Conservation (phyloP, 2,113 vertebrate genomes). For the Falco punctatus region DNA sequence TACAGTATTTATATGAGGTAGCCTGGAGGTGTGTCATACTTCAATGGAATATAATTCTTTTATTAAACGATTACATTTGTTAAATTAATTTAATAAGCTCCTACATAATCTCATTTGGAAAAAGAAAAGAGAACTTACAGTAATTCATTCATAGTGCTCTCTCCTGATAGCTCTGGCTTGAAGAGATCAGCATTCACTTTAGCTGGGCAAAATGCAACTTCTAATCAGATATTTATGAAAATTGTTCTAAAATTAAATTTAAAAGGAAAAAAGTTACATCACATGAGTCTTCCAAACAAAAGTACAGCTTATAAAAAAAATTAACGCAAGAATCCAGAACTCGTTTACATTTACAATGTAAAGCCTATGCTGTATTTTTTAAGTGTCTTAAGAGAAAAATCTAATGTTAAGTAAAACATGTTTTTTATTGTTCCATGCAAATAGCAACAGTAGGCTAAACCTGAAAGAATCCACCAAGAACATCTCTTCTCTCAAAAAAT, state of each 20-base stretch:
- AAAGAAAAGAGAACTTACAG: neutral
- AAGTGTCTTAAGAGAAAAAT: neutral
- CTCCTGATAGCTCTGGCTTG: neutral
- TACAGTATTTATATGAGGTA: neutral
- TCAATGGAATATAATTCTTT: neutral
- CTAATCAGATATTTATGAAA: neutral
- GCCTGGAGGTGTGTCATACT: neutral
- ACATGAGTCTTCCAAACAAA: neutral
- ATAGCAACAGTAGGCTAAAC: neutral
- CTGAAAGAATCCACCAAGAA: neutral
- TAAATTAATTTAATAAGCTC: neutral
- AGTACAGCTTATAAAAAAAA: neutral
- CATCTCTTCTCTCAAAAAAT: neutral
- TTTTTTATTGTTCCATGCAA: neutral
- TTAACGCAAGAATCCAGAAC: neutral
- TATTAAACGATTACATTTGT: neutral
- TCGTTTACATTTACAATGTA: neutral
- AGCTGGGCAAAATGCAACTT: neutral
- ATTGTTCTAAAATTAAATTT: neutral
- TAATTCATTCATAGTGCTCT: neutral
- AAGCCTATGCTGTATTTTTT: neutral
- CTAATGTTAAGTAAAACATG: neutral
- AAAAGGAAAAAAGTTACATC: neutral
- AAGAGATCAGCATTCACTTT: neutral
- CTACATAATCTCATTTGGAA: neutral